Percentiles rank a stretch among this genome's conserved stretches.
Conservation (phyloP, 2,888 invertebrate genomes). For the Parnassius orleans region DNA sequence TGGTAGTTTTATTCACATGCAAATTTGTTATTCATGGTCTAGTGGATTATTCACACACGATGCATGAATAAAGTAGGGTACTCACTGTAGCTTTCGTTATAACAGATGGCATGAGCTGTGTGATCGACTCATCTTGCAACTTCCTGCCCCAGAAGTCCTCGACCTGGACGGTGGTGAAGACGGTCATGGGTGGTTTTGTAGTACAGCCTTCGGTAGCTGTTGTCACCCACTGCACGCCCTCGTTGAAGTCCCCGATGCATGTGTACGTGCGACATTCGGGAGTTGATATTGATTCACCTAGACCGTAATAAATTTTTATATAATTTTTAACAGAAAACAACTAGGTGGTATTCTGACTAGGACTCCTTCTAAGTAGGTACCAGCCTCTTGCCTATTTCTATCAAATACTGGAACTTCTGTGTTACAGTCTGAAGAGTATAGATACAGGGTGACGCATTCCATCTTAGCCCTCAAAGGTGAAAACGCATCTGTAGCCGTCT, state of each 20-base stretch:
- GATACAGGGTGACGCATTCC: too few species aligned
- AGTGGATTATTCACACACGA: background rate
- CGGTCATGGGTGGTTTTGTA: constrained; percentile 21
- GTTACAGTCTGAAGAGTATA: too few species aligned
- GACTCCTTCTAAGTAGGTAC: too few species aligned
- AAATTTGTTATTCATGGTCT: background rate
- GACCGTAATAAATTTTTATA: constrained; percentile 8
- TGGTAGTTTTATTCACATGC: constrained; percentile 17
- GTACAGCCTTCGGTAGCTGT: constrained; percentile 44
- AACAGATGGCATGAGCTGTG: constrained; percentile 25
- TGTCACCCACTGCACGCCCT: constrained; percentile 61
- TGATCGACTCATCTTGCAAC: constrained; percentile 11
- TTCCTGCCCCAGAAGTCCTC: constrained; percentile 2
- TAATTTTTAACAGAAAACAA: background rate
- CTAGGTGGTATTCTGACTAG: too few species aligned
- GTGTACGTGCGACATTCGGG: constrained; percentile 46
- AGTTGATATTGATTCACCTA: constrained; percentile 34
- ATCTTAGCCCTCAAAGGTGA: too few species aligned
- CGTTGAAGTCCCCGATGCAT: constrained; percentile 68
- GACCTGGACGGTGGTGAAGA: constrained; percentile 21
- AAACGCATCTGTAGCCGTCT: too few species aligned
- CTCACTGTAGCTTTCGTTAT: constrained; percentile 8
- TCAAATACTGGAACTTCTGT: too few species aligned
- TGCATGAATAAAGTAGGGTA: constrained; percentile 4
- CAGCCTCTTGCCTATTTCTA: too few species aligned